Conservation (phyloP, 1,140 invertebrate species). For the Polyergus mexicanus region DNA sequence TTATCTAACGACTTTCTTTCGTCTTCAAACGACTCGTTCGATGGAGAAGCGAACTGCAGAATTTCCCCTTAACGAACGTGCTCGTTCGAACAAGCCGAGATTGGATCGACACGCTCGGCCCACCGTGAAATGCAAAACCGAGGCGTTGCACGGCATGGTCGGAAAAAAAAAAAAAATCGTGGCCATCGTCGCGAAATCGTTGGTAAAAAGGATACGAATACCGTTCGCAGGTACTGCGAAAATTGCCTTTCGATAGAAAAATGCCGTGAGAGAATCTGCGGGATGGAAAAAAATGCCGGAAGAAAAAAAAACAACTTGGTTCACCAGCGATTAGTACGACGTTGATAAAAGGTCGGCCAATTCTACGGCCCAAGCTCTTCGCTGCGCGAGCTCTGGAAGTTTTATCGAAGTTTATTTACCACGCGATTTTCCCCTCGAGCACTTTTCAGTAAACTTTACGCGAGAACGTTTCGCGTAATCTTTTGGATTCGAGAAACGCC, state of each 20-base stretch:
- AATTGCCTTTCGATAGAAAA: not conserved
- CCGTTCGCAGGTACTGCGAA: not conserved
- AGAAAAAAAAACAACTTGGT: slow-evolving; percentile 28
- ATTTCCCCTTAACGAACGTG: slow-evolving; percentile 45
- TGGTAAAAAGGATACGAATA: not conserved
- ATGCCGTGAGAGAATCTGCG: not conserved
- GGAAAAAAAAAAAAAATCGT: slow-evolving; percentile 11
- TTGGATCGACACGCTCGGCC: slow-evolving; percentile 62
- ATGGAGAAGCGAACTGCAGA: slow-evolving; percentile 2
- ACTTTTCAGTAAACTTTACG: not conserved
- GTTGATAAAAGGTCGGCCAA: slow-evolving; percentile 21
- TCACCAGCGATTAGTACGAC: not conserved
- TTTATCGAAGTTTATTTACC: slow-evolving; percentile 74
- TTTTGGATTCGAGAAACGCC: not conserved
- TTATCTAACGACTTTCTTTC: slow-evolving; percentile 28
- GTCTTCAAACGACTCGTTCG: not conserved
- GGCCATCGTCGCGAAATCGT: not conserved
- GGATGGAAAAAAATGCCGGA: not conserved
- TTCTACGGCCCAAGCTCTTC: slow-evolving; percentile 40
- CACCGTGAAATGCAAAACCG: slow-evolving; percentile 58
- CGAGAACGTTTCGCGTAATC: not conserved
- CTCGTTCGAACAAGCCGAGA: slow-evolving; percentile 40
- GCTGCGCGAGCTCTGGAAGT: slow-evolving; percentile 34
- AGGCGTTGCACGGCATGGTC: not conserved
- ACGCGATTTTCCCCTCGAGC: not conserved